Evolutionary conservation across 2,888 invertebrate species (phyloP).

Genomic region (Tanaodytes sp.): DNA sequence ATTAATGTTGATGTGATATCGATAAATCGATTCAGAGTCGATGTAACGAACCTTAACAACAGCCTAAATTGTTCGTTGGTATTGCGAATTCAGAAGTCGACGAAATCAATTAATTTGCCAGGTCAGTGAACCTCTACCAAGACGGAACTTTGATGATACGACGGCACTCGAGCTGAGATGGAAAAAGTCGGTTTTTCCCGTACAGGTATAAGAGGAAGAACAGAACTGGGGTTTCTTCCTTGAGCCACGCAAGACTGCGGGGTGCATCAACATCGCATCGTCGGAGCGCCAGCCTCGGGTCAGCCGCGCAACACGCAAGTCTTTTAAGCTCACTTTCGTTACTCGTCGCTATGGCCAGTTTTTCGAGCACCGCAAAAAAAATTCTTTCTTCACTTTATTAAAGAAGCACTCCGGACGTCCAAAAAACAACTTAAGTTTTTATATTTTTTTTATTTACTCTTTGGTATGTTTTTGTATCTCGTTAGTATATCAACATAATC

Average conservation of each 20-base stretch:
- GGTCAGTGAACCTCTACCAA: constrained; percentile 42
- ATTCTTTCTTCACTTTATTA: constrained; percentile 28
- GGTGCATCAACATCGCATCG: constrained; percentile 37
- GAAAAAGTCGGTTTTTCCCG: constrained; percentile 48
- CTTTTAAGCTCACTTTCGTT: constrained; percentile 51
- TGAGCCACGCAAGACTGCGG: constrained; percentile 55
- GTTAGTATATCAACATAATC: too few species aligned
- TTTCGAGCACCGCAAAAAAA: constrained; percentile 30
- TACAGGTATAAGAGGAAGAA: constrained; percentile 50
- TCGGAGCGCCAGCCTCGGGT: constrained; percentile 51
- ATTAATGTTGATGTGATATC: too few species aligned
- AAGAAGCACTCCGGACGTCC: constrained; percentile 18
- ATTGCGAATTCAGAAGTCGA: constrained; percentile 16
- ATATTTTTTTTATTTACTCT: neutral
- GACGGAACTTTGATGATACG: constrained; percentile 40
- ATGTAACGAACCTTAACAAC: constrained; percentile 18
- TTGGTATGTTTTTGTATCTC: too few species aligned
- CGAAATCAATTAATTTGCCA: constrained; percentile 46
- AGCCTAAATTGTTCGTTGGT: constrained; percentile 28
- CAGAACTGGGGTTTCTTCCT: constrained; percentile 53
- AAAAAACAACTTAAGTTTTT: neutral
- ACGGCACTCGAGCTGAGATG: constrained; percentile 40
- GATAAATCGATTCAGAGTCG: constrained; percentile 11
- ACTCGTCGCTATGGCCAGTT: constrained; percentile 44
- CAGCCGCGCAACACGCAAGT: constrained; percentile 55